Base-by-base conservation (phyloP, 1,140 invertebrate genomes). In the Melanaphis sacchari region DNA sequence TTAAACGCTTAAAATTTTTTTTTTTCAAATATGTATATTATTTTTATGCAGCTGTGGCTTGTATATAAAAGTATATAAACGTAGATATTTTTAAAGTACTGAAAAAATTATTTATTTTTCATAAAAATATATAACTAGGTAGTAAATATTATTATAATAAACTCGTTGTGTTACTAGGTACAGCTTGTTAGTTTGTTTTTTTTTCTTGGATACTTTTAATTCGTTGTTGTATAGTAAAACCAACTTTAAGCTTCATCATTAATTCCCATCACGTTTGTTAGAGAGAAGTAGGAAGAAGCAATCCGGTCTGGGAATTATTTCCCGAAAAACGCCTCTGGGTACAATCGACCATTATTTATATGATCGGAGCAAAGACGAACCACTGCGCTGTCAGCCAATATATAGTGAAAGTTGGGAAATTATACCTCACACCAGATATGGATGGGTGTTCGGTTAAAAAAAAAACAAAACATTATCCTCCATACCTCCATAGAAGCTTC, bases 181-280 rank as follows among this genome's bases (percentile, higher is more conserved):
- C 85, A 46, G 85, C 85, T 87, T 31, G 31, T 87, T 87, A 87
- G 85, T 87, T 87, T 87, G 31, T 49, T 87, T 87, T 87, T 36
- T 43, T 46, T 87, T 31, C 36, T 85, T 85, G 38, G 41, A 46
- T 46, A 46, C 87, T 89, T 89, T 89, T 54, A 54, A 89, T 89
- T 52, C 36, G 46, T 54, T 22, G 49, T 22, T 38, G 36, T n/a
- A 22, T 24, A 11, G 46, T 52, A 38, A 36, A 54, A 38, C 43
- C 87, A 38, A 89, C 87, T 89, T 89, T 89, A 89, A 89, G 46
- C 87, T 8, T 89, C 87, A 54, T 89, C 87, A 89, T 89, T 89
- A 89, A 89, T 89, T 89, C 87, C 46, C 36, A 89, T 54, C 87
- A 89, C 87, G 87, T 89, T 52, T n/a, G n/a, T 46, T n/a, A 31